Base-by-base conservation (phyloP, 2,113 vertebrate species). In the Anhinga rufa region DNA sequence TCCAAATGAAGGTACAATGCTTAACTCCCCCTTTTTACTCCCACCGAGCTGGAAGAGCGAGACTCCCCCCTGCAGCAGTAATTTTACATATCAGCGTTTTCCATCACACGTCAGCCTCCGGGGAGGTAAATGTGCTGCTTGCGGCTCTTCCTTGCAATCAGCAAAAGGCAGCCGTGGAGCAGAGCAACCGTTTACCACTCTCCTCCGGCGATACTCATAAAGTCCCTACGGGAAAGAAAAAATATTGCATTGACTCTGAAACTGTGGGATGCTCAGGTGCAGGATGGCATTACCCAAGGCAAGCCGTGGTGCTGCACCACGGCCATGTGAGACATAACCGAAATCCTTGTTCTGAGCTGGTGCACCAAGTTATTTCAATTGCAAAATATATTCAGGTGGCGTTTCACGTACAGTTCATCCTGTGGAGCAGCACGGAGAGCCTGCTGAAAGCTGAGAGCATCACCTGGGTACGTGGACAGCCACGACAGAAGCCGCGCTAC, bases 271-370 rank as follows among this genome's bases (percentile, higher is more conserved):
- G 34, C 34, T 64, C 21, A 20, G 40, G 28, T 32, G 26, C 21
- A 48, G 17, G 70, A 38, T 34, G 38, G 26, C 28, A 9, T 29
- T n/a, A 16, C n/a, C 62, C 4, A 2, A 38, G 21, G 19, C 38
- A 44, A 1, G 2, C 25, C 25, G 3, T 4, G 15, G n/a, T 40
- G 54, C 80, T 40, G n/a, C 44, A 60, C 22, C 11, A 6, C 1
- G 4, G 57, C 36, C 1, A 1, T 12, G 19, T 12, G n/a, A 4
- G 12, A 32, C 49, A 60, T 12, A 51, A 18, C 57, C 20, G 0
- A 71, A 51, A 42, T 14, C 36, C 55, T 71, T 29, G 31, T 18
- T 42, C 55, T 12, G 55, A n/a, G 46, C 36, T 29, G 24, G 29
- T 42, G 55, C 36, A 28, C 10, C n/a, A 34, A 14, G 26, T 58